Base-by-base conservation (phyloP, 1,140 invertebrate species). In the Drosophila takahashii region DNA sequence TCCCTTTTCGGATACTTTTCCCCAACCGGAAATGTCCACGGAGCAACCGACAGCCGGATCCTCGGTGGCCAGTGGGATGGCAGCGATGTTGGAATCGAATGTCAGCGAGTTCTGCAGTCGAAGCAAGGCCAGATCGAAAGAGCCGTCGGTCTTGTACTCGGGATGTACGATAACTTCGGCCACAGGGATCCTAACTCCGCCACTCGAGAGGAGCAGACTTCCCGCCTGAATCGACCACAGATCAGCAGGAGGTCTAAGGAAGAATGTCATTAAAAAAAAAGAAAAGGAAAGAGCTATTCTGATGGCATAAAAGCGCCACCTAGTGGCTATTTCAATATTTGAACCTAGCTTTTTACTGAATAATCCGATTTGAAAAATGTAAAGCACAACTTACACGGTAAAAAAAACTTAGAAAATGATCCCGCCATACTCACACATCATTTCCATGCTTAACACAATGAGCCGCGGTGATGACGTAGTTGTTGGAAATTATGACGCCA, bases 401-500 rank as follows among this genome's bases (percentile, higher is more conserved):
- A n/a, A n/a, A 0, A 1, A 0, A 0, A 2, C 13, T 44, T 13
- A 9, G 10, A 22, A 18, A 9, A 9, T 11, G 29, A 4, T 29
- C 0, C 9, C 3, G 4, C 9, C 1, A 29, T 4, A 22, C 81
- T 69, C 42, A 84, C 81, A 71, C 45, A 42, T 44, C 39, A 0
- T 15, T n/a, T 0, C 74, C 79, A 22, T 60, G 50, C 27, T 59
- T 45, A 13, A 90, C 78, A 50, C 94, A 95, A 64, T 95, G 95
- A 45, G 93, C 94, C 4, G 94, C 94, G 0, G 94, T 95, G 1
- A 95, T 76, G 18, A 95, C 90, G 71, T 92, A 93, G 57, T 90
- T 85, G 0, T 72, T 45, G 6, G 91, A 92, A 6, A 95, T 83
- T 5, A 95, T 93, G 9, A 94, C 93, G 36, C 94, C 94, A 18